A percentile compares a stretch with the other conserved stretches of the same genome.
Conservation (phyloP, 2,113 vertebrate genomes). For the Hippocampus zosterae region DNA sequence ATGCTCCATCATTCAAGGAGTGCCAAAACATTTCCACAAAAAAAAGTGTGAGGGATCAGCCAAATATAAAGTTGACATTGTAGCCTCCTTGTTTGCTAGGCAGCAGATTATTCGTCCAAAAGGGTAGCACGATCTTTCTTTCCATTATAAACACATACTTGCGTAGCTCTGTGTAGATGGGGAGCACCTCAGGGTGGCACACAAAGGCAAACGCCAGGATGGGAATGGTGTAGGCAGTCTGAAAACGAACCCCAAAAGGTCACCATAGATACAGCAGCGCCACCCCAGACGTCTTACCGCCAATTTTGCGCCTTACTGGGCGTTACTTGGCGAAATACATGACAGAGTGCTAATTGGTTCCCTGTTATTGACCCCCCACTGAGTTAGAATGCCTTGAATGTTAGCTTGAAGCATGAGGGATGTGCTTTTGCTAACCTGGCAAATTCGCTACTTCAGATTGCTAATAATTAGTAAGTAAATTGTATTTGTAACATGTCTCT, state of each 20-base stretch:
- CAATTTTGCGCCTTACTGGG: slow-evolving; percentile 51
- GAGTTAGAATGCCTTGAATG: slow-evolving; percentile 53
- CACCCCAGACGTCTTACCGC: slow-evolving; percentile 57
- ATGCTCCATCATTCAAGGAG: slow-evolving; percentile 51
- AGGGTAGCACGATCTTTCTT: slow-evolving; percentile 21
- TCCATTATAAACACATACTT: slow-evolving; percentile 78
- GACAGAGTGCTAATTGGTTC: slow-evolving; percentile 68
- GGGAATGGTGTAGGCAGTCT: slow-evolving; percentile 98
- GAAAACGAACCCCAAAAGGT: slow-evolving; percentile 67
- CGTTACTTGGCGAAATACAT: slow-evolving; percentile 52
- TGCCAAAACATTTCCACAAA: slow-evolving; percentile 24
- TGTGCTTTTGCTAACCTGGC: neutral
- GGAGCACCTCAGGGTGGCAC: slow-evolving; percentile 97
- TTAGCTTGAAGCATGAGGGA: slow-evolving; percentile 43
- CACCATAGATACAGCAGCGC: slow-evolving; percentile 69
- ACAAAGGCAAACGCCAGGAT: slow-evolving; percentile 99
- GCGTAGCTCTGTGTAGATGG: slow-evolving; percentile 96
- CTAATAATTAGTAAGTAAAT: slow-evolving; percentile 20
- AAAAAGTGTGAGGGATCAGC: slow-evolving; percentile 53
- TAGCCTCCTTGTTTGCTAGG: slow-evolving; percentile 22
- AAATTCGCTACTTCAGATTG: neutral
- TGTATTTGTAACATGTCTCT: neutral
- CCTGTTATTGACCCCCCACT: slow-evolving; percentile 60
- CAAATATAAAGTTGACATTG: slow-evolving; percentile 46
- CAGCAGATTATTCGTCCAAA: slow-evolving; percentile 7